These are phyloP conservation scores for Catonia carolina DNA, from an alignment of 2,888 invertebrate genomes.

Conservation along the genomic window DNA sequence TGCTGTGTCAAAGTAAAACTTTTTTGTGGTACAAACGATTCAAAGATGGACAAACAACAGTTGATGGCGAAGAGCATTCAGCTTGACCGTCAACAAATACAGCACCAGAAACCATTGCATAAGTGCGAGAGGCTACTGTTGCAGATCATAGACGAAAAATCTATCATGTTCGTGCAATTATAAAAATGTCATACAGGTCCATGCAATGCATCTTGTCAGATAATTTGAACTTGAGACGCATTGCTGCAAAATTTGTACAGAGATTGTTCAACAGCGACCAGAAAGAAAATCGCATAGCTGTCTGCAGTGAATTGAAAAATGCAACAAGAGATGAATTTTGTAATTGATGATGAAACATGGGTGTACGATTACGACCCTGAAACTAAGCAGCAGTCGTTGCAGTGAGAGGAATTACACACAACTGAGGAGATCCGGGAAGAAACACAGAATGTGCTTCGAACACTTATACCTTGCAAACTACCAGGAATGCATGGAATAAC, in stretches of 20 bases:
- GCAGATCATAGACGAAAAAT: neutral
- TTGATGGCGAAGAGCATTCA: neutral
- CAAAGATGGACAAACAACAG: neutral
- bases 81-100: neutral
- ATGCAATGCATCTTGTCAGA: neutral
- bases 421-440: too few relatives aligned
- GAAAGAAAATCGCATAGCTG: neutral
- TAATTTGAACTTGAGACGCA: neutral
- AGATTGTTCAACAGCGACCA: neutral
- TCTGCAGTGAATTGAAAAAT: neutral
- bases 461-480: too few relatives aligned
- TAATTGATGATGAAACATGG: too few relatives aligned
- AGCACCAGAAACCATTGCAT: neutral
- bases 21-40: neutral
- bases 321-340: neutral
- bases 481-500: too few relatives aligned
- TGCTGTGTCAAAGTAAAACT: constrained; percentile 4
- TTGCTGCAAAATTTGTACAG: constrained; percentile 1
- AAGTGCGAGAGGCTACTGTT: constrained; percentile 4
- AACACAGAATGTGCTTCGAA: too few relatives aligned
- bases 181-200: neutral
- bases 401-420: too few relatives aligned
- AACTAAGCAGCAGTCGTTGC: too few relatives aligned
- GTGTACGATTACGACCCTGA: too few relatives aligned
- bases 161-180: neutral